Percentiles rank a stretch among this genome's conserved stretches.
phyloP scores from a whole-genome alignment of 2,888 invertebrate genomes.

The Acanthosepion lycidas region DNA sequence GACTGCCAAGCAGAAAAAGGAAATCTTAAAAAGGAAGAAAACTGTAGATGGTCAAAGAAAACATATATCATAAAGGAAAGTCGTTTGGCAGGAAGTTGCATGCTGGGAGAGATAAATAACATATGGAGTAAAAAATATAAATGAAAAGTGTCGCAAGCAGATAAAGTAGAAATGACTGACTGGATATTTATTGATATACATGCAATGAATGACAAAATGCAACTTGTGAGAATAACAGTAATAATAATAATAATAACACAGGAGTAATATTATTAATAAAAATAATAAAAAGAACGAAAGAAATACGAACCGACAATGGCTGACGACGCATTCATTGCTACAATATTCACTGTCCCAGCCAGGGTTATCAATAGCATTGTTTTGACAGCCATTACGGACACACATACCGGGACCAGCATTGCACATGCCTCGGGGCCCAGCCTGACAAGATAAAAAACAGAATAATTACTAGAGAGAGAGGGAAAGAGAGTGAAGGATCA shows the following conservation, averaged over 20 bases:
- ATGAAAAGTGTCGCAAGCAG: neutral
- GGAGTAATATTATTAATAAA: neutral
- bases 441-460: neutral
- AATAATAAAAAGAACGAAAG: conserved; percentile 11
- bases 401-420: conserved; percentile 57
- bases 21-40: too few species aligned
- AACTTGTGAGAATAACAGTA: neutral
- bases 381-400: conserved; percentile 88
- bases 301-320: conserved; percentile 86
- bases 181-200: neutral
- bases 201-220: too few species aligned
- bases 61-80: neutral
- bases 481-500: neutral
- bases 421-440: conserved; percentile 46
- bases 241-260: neutral
- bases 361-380: conserved; percentile 90
- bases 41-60: neutral
- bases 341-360: conserved; percentile 98
- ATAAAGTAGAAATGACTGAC: neutral
- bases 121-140: neutral
- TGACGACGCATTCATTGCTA: conserved; percentile 96
- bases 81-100: neutral
- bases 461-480: neutral
- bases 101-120: neutral
- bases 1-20: too few species aligned